Evolutionary conservation across 1,140 invertebrate genomes (phyloP), one percentile per base, ranked within the genome.

Genomic region (Caenorhabditis briggsae): DNA sequence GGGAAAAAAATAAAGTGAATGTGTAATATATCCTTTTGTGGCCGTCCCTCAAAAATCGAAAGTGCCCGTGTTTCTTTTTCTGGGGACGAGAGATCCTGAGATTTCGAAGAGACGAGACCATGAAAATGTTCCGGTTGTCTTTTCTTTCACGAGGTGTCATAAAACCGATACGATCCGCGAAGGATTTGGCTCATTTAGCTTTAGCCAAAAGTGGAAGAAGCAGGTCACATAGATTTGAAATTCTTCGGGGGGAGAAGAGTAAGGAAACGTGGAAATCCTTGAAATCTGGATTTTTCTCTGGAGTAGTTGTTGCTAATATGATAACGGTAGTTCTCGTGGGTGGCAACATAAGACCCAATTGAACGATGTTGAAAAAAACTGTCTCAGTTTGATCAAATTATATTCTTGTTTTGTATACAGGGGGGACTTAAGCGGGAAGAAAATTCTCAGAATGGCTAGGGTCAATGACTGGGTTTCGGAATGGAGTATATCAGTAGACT

Each of bases 401-500:
- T 25, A 5, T 25, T 61, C 33, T 33, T 33, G 33, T 33, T 33
- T 33, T 33, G 1, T 3, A 2, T 33, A 33, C 3, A 33, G 33
- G 33, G 33, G 33, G 33, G 33, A 33, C 33, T 33, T 33, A 33
- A 33, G 33, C 33, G 33, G 33, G 33, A 33, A 33, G n/a, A n/a
- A 33, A 33, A 33, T 33, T 33, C 33, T 33, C 1, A 33, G 33
- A n/a, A 33, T 33, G 33, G 33, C 33, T 33, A 33, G 3, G 33
- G 33, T 33, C 33, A 33, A 33, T 33, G 33, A n/a, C n/a, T n/a
- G n/a, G n/a, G n/a, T n/a, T n/a, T n/a, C n/a, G n/a, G n/a, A n/a
- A n/a, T 88, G 33, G 86, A 88, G 41, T 88, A 88, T 41, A 83
- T 88, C 25, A 78, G 55, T 43, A 48, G 64, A 46, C 56, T 88